Evolutionary conservation across 2,113 vertebrate species (phyloP).

Genomic region (Mesoclemmys tuberculata): DNA sequence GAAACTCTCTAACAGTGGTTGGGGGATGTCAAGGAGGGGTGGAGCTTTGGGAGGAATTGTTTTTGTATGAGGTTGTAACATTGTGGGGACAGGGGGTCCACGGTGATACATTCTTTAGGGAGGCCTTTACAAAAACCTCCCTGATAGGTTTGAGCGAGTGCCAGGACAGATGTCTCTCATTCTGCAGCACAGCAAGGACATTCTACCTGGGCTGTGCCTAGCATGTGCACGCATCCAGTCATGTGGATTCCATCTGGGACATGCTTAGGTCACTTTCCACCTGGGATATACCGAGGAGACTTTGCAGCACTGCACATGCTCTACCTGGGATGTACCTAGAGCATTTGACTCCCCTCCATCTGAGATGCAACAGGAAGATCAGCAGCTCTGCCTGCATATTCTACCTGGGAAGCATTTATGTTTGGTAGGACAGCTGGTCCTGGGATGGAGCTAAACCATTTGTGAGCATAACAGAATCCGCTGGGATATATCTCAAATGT

Average conservation of each 20-base stretch:
- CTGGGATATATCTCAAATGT: neutral
- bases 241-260: neutral
- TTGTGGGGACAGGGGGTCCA: slow-evolving; percentile 90
- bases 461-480: neutral
- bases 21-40: neutral
- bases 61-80: slow-evolving; percentile 88
- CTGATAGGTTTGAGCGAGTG: neutral
- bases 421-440: neutral
- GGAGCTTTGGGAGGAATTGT: slow-evolving; percentile 53
- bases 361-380: neutral
- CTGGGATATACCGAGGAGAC: neutral
- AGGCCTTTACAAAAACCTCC: slow-evolving; percentile 91
- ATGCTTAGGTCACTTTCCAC: neutral
- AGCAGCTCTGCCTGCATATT: neutral
- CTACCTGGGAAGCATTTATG: neutral
- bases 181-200: neutral
- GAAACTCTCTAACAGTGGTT: neutral
- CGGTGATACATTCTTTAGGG: slow-evolving; percentile 85
- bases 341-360: neutral
- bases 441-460: neutral
- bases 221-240: neutral
- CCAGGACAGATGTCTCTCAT: neutral
- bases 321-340: neutral
- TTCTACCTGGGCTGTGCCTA: neutral
- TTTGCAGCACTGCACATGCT: accelerated